phyloP scores from a whole-genome alignment of 2,113 vertebrate genomes.

The Centropristis striata region DNA sequence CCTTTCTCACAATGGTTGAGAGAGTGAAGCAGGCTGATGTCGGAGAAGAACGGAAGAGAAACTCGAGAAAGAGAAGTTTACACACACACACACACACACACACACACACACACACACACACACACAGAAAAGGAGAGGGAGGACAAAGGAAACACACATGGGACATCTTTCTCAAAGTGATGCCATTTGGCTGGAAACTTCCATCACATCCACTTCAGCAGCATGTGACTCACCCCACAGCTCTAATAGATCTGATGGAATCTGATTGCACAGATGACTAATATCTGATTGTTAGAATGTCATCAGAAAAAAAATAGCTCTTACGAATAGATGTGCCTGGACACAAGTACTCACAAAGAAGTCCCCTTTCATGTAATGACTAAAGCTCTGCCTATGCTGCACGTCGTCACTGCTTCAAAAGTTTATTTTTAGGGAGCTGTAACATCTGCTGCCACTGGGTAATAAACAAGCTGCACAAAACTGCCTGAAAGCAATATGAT shows the following conservation, averaged over 20 bases:
- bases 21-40: conserved; percentile 22
- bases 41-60: conserved; percentile 6
- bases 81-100: conserved; percentile 14
- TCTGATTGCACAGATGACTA: conserved; percentile 16
- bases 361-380: conserved; percentile 14
- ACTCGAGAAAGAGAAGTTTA: conserved; percentile 30
- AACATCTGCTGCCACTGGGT: conserved; percentile 32
- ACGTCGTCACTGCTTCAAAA: background rate
- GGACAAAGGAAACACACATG: conserved; percentile 42
- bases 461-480: conserved; percentile 42
- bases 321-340: background rate
- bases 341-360: background rate
- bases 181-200: conserved; percentile 36
- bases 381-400: conserved; percentile 26
- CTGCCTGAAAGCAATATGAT: conserved; percentile 28
- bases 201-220: conserved; percentile 25
- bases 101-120: conserved; percentile 13
- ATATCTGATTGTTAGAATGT: conserved; percentile 17
- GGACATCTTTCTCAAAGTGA: conserved; percentile 39
- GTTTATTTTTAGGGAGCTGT: conserved; percentile 38
- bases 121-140: conserved; percentile 6
- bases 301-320: background rate
- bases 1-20: conserved; percentile 54
- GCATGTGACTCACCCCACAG: conserved; percentile 41
- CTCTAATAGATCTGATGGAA: background rate